These are phyloP conservation scores for Oasisia sp. DNA, from an alignment of 2,888 invertebrate species.

Conservation along the genomic window DNA sequence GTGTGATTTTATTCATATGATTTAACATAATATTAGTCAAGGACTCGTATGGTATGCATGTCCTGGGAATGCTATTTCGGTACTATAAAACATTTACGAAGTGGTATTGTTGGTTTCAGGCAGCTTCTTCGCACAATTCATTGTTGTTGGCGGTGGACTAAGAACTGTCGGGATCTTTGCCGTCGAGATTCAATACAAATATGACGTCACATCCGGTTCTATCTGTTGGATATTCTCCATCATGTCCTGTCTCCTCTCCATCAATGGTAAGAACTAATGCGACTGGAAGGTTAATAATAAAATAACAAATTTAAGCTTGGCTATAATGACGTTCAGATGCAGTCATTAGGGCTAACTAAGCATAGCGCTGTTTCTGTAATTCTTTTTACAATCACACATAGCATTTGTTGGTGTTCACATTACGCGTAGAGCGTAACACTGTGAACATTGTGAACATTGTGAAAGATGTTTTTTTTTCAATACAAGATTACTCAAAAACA, in stretches of 20 bases:
- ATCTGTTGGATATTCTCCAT: constrained; percentile 19
- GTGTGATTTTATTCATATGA: no score
- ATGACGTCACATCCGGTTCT: constrained; percentile 28
- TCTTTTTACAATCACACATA: not conserved
- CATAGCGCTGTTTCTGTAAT: not conserved
- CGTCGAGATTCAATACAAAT: constrained; percentile 46
- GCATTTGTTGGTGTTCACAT: not conserved
- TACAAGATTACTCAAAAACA: not conserved
- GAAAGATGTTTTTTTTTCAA: not conserved
- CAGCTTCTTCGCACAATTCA: constrained; percentile 31
- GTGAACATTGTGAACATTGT: not conserved
- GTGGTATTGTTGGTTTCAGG: constrained; percentile 23
- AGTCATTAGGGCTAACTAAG: not conserved
- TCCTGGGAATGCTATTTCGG: not conserved
- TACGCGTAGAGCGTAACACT: not conserved
- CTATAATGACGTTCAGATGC: not conserved
- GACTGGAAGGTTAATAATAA: not conserved
- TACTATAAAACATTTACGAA: not conserved
- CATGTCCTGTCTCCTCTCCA: not conserved
- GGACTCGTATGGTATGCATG: no score
- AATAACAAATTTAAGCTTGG: not conserved
- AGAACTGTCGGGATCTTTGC: constrained; percentile 51
- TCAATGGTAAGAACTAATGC: not conserved
- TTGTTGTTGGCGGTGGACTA: constrained; percentile 38
- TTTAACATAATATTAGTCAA: no score